phyloP scores from a whole-genome alignment of 2,797 vertebrate species.

The Odontamblyopus lacepedii region DNA sequence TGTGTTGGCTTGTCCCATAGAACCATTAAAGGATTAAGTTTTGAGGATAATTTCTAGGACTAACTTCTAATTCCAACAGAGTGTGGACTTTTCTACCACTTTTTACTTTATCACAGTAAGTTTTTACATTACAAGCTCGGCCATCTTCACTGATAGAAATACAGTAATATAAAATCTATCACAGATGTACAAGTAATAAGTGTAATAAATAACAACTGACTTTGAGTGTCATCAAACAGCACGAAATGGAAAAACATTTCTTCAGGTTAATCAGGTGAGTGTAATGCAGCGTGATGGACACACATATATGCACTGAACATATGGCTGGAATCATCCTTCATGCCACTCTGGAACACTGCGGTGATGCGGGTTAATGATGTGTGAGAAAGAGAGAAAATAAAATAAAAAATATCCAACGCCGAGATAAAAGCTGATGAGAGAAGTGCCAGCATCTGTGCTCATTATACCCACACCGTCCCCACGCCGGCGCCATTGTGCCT shows the following conservation, averaged over 20 bases:
- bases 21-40: too few species aligned
- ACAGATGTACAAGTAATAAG: too few species aligned
- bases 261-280: background rate
- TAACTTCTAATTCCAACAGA: too few species aligned
- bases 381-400: background rate
- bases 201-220: background rate
- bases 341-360: background rate
- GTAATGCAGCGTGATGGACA: background rate
- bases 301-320: background rate
- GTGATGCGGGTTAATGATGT: constrained; percentile 5
- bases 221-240: background rate
- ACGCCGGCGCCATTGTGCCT: too few species aligned
- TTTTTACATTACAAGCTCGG: too few species aligned
- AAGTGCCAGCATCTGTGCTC: background rate
- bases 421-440: background rate
- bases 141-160: too few species aligned
- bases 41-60: too few species aligned
- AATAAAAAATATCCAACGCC: background rate
- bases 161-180: too few species aligned
- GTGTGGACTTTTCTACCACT: too few species aligned
- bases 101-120: too few species aligned
- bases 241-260: background rate
- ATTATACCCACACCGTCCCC: background rate
- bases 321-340: constrained; percentile 7
- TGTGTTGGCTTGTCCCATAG: too few species aligned